Percentiles rank a stretch among this genome's conserved stretches.
Evolutionary conservation across 2,888 invertebrate species (phyloP).

Genomic region (Hirtodrosophila duncani): DNA sequence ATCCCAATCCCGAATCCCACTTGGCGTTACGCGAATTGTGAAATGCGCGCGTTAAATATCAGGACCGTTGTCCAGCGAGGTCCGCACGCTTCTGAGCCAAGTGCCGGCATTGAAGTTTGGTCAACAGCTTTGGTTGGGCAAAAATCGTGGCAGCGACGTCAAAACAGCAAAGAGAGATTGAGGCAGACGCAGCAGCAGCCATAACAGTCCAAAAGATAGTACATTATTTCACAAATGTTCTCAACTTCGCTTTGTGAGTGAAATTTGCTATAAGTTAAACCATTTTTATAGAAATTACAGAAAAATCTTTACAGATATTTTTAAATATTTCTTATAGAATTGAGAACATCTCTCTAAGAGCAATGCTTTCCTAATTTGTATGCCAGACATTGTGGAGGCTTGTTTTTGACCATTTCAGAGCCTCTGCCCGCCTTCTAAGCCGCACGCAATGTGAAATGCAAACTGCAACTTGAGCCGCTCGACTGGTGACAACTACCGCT

Average conservation of each 20-base stretch:
- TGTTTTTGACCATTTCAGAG: slow-evolving; percentile 33
- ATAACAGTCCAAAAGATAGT: too few relatives aligned
- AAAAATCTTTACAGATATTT: too few relatives aligned
- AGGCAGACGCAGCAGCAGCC: slow-evolving; percentile 16
- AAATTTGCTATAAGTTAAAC: too few relatives aligned
- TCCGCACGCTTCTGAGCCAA: slow-evolving; percentile 68
- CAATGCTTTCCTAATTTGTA: too few relatives aligned
- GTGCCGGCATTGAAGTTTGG: slow-evolving; percentile 53
- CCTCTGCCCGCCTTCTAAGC: slow-evolving; percentile 42
- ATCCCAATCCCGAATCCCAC: slow-evolving; percentile 9
- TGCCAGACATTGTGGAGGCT: too few relatives aligned
- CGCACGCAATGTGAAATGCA: slow-evolving; percentile 17
- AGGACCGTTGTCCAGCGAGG: slow-evolving; percentile 60
- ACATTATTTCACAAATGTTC: too few relatives aligned
- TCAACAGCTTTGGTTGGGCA: slow-evolving; percentile 59
- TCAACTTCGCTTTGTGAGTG: too few relatives aligned
- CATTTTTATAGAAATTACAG: too few relatives aligned
- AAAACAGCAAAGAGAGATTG: slow-evolving; percentile 24
- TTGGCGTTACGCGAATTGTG: slow-evolving; percentile 22
- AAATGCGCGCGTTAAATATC: slow-evolving; percentile 43
- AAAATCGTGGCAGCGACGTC: slow-evolving; percentile 6
- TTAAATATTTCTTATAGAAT: too few relatives aligned
- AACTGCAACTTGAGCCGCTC: too few relatives aligned
- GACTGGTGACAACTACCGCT: slow-evolving; percentile 13
- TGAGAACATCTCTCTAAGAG: too few relatives aligned